These are phyloP conservation scores for Melipona bicolor DNA, from an alignment of 2,888 invertebrate species.

Conservation along the genomic window DNA sequence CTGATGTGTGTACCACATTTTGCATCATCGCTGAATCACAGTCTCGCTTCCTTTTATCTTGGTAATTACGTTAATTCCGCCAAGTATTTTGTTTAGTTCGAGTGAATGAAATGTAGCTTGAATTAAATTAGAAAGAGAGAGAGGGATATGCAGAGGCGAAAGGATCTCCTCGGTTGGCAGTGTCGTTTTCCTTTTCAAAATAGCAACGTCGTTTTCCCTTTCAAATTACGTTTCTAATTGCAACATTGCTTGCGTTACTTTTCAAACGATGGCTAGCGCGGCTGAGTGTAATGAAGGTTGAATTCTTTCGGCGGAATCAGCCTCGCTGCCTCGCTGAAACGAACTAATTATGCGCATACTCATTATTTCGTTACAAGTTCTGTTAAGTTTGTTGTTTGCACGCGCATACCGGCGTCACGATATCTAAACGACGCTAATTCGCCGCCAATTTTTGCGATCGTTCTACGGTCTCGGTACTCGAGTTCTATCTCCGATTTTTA, in stretches of 20 bases:
- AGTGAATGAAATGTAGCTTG: background rate
- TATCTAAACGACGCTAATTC: constrained; percentile 6
- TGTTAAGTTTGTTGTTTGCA: background rate
- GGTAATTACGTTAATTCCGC: background rate
- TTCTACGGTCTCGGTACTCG: background rate
- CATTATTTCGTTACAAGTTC: constrained; percentile 20
- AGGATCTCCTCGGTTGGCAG: background rate
- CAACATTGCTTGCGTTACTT: constrained; percentile 8
- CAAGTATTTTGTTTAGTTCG: too few relatives aligned
- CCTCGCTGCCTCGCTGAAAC: constrained; percentile 17
- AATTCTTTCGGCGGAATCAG: constrained; percentile 15
- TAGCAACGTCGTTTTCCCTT: background rate
- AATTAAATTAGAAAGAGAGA: background rate
- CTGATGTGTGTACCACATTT: too few relatives aligned
- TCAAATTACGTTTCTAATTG: constrained; percentile 27
- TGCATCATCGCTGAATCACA: background rate
- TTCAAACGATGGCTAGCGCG: constrained; percentile 1
- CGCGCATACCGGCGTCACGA: constrained; percentile 4
- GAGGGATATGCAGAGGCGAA: background rate
- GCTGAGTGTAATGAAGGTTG: constrained; percentile 24
- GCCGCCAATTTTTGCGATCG: background rate
- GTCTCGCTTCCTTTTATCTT: background rate
- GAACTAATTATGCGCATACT: constrained; percentile 19
- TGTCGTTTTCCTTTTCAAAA: constrained; percentile 23
- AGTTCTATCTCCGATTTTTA: background rate